Evolutionary conservation across 2,888 invertebrate genomes (phyloP).

Genomic region (Drosophila austrosaltans): DNA sequence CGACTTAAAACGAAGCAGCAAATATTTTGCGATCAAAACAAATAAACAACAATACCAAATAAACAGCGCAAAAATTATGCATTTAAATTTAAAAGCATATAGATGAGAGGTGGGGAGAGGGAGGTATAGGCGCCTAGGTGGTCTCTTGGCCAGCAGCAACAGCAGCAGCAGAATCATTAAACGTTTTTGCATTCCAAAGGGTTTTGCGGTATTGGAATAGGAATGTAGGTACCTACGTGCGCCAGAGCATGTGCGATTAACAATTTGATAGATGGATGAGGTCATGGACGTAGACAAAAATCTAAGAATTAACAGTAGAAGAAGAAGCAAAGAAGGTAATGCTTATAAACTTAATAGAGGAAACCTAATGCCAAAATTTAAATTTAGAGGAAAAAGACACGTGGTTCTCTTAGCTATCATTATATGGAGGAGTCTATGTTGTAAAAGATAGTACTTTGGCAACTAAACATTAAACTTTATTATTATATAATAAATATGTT

Average conservation of each 20-base stretch:
- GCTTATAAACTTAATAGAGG: background rate
- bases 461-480: too few species aligned
- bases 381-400: too few species aligned
- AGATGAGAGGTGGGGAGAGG: background rate
- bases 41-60: slow-evolving; percentile 39
- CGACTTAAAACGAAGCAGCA: slow-evolving; percentile 51
- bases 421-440: too few species aligned
- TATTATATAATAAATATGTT: too few species aligned
- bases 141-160: slow-evolving; percentile 13
- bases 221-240: slow-evolving; percentile 33
- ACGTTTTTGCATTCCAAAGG: slow-evolving; percentile 37
- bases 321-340: background rate
- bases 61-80: slow-evolving; percentile 54
- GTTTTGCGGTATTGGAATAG: slow-evolving; percentile 21
- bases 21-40: slow-evolving; percentile 62
- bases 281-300: slow-evolving; percentile 5
- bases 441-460: too few species aligned
- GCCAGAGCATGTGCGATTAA: slow-evolving; percentile 34
- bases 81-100: slow-evolving; percentile 50
- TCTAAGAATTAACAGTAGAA: background rate
- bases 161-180: slow-evolving; percentile 3
- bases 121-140: background rate
- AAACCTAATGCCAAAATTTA: background rate
- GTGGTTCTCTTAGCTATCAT: too few species aligned
- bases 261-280: background rate